These are phyloP conservation scores for Theretra japonica DNA, from an alignment of 2,888 invertebrate species.

Conservation along the genomic window DNA sequence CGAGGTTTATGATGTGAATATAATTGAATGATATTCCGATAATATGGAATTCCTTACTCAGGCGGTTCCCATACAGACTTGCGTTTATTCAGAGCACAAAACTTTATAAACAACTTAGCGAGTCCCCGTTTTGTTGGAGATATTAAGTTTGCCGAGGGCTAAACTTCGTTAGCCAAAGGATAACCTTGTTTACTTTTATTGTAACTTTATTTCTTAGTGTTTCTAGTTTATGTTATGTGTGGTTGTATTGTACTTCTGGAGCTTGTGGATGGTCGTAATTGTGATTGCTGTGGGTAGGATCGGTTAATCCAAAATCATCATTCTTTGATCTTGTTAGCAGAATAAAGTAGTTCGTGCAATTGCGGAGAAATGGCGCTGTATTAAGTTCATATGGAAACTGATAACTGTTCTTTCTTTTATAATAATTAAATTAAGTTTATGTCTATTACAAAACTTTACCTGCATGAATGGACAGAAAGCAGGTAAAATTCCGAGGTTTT, in stretches of 20 bases:
- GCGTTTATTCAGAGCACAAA: slow-evolving; percentile 8
- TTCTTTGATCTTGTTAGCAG: background rate
- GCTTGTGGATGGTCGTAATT: background rate
- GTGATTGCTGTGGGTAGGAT: background rate
- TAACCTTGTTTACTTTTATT: slow-evolving; percentile 24
- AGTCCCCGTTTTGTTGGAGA: slow-evolving; percentile 13
- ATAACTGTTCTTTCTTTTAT: too few relatives aligned
- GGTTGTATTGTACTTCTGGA: background rate
- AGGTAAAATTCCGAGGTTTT: too few relatives aligned
- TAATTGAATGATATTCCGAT: background rate
- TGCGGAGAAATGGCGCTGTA: background rate
- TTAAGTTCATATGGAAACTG: background rate
- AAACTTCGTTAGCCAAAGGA: slow-evolving; percentile 24
- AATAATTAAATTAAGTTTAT: too few relatives aligned
- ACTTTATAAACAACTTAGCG: slow-evolving; percentile 22
- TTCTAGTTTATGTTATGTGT: background rate
- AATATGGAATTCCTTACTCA: background rate
- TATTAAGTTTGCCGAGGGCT: slow-evolving; percentile 22
- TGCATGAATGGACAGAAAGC: too few relatives aligned
- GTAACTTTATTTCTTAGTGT: slow-evolving; percentile 22
- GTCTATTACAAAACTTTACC: too few relatives aligned
- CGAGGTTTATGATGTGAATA: background rate
- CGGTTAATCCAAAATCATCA: background rate
- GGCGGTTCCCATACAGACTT: background rate
- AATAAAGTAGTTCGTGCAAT: background rate